Percentiles rank a stretch among this genome's conserved stretches.
phyloP scores from a whole-genome alignment of 2,797 vertebrate genomes.

The Onychomys torridus region DNA sequence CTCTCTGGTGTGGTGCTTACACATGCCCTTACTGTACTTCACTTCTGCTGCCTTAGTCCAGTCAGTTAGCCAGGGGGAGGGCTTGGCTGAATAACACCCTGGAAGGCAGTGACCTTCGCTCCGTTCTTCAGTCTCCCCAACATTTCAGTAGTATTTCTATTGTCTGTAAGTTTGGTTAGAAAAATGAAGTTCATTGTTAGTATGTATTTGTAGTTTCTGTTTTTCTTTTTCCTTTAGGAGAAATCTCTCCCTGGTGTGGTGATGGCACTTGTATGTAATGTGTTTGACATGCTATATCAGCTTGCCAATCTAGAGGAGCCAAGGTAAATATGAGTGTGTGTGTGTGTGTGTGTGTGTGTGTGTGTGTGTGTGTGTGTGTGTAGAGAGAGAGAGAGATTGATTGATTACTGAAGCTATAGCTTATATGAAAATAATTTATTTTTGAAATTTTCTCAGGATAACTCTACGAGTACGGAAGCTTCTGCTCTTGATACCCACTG shows the following conservation, averaged over 20 bases:
- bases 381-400: no score
- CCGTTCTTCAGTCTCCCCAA: neutral
- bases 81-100: neutral
- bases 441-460: slow-evolving; percentile 90
- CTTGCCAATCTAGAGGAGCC: slow-evolving; percentile 98
- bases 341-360: no score
- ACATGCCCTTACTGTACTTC: neutral
- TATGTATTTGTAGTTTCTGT: slow-evolving; percentile 70
- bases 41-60: neutral
- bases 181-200: slow-evolving; percentile 8
- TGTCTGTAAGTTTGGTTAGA: neutral
- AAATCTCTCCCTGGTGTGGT: slow-evolving; percentile 98
- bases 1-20: neutral
- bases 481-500: slow-evolving; percentile 97
- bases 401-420: slow-evolving; percentile 5
- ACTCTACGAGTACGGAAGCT: slow-evolving; percentile 98
- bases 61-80: neutral
- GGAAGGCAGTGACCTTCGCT: neutral
- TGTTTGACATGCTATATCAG: slow-evolving; percentile 99
- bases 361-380: neutral
- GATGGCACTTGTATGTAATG: slow-evolving; percentile 98
- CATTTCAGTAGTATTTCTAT: neutral
- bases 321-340: slow-evolving; percentile 87
- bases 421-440: slow-evolving; percentile 46
- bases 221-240: slow-evolving; percentile 90